Evolutionary conservation across 2,888 invertebrate species (phyloP).

Genomic region (Frankliniella fusca): DNA sequence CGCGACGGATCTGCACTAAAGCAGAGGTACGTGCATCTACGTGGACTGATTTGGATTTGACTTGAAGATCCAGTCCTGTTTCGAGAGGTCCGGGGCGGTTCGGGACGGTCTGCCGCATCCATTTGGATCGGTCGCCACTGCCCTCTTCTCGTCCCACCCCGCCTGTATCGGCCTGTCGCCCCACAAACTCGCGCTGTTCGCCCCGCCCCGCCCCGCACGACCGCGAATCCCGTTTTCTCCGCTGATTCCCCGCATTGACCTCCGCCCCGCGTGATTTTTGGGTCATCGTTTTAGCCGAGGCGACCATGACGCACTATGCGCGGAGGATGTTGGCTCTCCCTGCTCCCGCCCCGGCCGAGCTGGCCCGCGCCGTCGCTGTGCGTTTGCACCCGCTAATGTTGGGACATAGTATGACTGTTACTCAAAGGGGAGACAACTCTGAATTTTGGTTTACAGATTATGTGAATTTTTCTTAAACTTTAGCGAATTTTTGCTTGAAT

Average conservation of each 20-base stretch:
- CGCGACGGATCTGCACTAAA: too few relatives aligned
- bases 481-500: too few relatives aligned
- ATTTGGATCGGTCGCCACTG: neutral
- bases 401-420: too few relatives aligned
- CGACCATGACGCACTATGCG: neutral
- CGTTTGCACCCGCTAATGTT: neutral
- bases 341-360: neutral
- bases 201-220: slow-evolving; percentile 13
- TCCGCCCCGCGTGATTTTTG: neutral
- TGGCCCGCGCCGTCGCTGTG: neutral
- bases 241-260: neutral
- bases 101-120: neutral
- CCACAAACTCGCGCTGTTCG: neutral
- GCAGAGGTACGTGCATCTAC: too few relatives aligned
- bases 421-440: too few relatives aligned
- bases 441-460: too few relatives aligned
- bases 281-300: neutral
- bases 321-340: neutral
- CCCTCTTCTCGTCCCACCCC: neutral
- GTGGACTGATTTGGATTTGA: too few relatives aligned
- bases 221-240: neutral
- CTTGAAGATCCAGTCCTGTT: too few relatives aligned
- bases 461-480: too few relatives aligned
- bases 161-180: neutral
- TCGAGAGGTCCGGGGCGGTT: neutral